A percentile compares a stretch with the other conserved stretches of the same genome.
phyloP scores from a whole-genome alignment of 2,888 invertebrate genomes.

The Reticulitermes lucifugus region DNA sequence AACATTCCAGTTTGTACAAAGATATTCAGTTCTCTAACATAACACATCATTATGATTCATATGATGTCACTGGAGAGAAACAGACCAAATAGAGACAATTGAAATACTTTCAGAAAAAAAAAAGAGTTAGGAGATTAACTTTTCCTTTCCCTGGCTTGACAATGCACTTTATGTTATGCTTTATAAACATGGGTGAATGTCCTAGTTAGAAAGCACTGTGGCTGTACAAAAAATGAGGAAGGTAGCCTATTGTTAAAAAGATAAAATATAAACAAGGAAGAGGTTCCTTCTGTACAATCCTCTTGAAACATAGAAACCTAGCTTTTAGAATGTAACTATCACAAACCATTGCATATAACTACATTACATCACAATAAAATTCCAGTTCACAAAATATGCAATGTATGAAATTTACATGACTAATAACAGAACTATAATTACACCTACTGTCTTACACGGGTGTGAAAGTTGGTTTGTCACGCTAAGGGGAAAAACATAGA shows the following conservation, averaged over 20 bases:
- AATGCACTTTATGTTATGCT: conserved; percentile 16
- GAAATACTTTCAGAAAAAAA: not conserved
- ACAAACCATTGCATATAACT: too few relatives aligned
- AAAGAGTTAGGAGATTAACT: not conserved
- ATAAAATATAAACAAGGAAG: not conserved
- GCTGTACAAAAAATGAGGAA: not conserved
- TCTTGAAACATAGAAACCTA: too few relatives aligned
- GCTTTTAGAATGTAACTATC: too few relatives aligned
- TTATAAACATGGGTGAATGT: conserved; percentile 11
- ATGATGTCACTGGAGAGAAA: not conserved
- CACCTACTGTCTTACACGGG: too few relatives aligned
- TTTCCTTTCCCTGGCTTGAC: not conserved
- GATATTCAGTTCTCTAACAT: not conserved
- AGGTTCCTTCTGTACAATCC: not conserved
- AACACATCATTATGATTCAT: not conserved
- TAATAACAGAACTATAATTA: too few relatives aligned
- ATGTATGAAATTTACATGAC: too few relatives aligned
- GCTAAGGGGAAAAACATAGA: too few relatives aligned
- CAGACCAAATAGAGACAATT: not conserved
- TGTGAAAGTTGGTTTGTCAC: too few relatives aligned
- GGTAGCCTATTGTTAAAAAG: not conserved
- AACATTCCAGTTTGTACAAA: too few relatives aligned
- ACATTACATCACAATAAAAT: too few relatives aligned
- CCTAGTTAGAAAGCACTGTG: not conserved
- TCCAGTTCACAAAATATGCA: too few relatives aligned